Evolutionary conservation across 2,113 vertebrate genomes (phyloP).

Genomic region (Hypocryptadius cinnamomeus): DNA sequence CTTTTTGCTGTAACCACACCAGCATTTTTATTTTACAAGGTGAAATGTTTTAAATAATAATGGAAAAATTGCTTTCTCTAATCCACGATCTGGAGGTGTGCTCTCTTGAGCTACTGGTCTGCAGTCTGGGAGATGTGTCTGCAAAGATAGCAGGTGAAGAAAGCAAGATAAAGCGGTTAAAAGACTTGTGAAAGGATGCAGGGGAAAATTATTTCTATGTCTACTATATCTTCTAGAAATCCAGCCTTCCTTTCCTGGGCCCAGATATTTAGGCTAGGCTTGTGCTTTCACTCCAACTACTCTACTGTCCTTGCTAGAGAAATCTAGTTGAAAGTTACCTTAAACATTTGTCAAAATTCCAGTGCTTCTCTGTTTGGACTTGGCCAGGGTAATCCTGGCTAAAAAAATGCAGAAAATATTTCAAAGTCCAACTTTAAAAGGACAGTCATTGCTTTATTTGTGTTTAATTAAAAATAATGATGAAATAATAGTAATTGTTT

Average conservation of each 20-base stretch:
- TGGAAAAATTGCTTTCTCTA: neutral
- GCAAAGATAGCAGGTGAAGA: neutral
- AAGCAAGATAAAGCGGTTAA: neutral
- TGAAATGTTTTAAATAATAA: neutral
- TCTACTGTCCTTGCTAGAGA: neutral
- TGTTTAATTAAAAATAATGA: slow-evolving; percentile 48
- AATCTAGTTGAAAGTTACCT: neutral
- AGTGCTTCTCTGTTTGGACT: neutral
- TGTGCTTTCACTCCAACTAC: neutral
- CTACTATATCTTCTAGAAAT: neutral
- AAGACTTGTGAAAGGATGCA: neutral
- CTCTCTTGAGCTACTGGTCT: neutral
- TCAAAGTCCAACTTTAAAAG: slow-evolving; percentile 49
- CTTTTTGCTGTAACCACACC: neutral
- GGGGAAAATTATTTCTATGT: neutral
- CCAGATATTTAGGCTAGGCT: neutral
- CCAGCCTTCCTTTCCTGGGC: neutral
- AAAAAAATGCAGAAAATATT: slow-evolving; percentile 37
- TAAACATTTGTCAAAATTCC: neutral
- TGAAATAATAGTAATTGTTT: slow-evolving; percentile 25
- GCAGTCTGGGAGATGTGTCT: neutral
- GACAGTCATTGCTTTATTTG: slow-evolving; percentile 12
- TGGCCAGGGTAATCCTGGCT: neutral
- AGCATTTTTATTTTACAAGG: neutral
- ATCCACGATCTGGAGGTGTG: neutral